phyloP scores from a whole-genome alignment of 2,113 vertebrate species.

The Acrocephalus arundinaceus region DNA sequence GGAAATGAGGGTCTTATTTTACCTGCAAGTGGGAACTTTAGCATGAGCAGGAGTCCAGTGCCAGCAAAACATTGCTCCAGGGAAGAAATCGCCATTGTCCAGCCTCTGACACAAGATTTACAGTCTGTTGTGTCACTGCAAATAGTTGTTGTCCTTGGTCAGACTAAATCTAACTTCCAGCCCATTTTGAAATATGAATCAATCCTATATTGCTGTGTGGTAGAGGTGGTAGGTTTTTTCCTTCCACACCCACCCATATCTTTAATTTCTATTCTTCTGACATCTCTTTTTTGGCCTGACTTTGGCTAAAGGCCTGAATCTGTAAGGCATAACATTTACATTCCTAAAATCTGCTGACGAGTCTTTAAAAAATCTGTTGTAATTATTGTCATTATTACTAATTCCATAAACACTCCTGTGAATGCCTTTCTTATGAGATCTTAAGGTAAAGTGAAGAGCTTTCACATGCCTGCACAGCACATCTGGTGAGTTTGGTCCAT shows the following conservation, averaged over 20 bases:
- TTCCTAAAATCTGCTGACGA: background rate
- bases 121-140: conserved; percentile 5
- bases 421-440: background rate
- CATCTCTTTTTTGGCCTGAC: background rate
- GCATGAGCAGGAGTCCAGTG: background rate
- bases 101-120: conserved; percentile 23
- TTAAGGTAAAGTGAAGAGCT: background rate
- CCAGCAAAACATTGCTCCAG: conserved; percentile 21
- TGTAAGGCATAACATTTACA: background rate
- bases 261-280: background rate
- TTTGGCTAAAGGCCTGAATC: background rate
- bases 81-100: background rate
- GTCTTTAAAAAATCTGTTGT: background rate
- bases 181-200: conserved; percentile 8
- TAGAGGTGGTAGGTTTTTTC: background rate
- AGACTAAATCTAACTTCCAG: conserved; percentile 20
- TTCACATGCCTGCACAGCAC: background rate
- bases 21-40: conserved; percentile 32
- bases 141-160: conserved; percentile 52
- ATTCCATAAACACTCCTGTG: background rate
- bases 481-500: background rate
- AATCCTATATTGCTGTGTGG: background rate
- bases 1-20: conserved; percentile 29
- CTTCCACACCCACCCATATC: background rate
- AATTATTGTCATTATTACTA: background rate